Percentiles rank a stretch among this genome's conserved stretches.
Conservation (phyloP, 2,797 vertebrate genomes). For the Ciconia nigra region DNA sequence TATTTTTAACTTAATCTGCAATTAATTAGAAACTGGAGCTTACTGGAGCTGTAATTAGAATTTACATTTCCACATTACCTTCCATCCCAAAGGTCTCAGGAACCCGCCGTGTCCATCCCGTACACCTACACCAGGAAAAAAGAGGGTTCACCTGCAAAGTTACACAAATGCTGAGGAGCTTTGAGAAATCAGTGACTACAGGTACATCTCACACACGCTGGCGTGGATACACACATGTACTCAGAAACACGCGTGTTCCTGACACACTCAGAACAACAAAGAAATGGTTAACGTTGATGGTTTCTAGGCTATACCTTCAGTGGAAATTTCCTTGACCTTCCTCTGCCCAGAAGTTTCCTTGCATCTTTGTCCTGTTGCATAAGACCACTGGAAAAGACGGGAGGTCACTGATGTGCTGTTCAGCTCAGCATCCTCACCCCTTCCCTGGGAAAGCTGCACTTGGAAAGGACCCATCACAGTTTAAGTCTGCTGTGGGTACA, state of each 20-base stretch:
- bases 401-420: not conserved
- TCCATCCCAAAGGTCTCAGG: not conserved
- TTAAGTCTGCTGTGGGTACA: not conserved
- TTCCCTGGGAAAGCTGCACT: not conserved
- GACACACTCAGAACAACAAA: too few relatives aligned
- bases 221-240: not conserved
- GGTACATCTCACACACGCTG: not conserved
- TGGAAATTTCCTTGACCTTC: not conserved
- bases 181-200: not conserved
- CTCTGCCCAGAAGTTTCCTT: not conserved
- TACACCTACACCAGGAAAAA: not conserved
- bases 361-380: not conserved
- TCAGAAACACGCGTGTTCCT: not conserved
- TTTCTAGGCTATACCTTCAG: not conserved
- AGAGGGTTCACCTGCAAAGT: not conserved
- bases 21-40: not conserved
- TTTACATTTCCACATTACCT: not conserved
- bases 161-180: not conserved
- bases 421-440: not conserved
- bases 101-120: fast-evolving
- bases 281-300: not conserved
- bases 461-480: not conserved
- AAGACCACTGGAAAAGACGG: not conserved
- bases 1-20: not conserved
- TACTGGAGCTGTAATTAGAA: not conserved